Evolutionary conservation across 2,888 invertebrate genomes (phyloP).

Genomic region (Conistra vaccinii): DNA sequence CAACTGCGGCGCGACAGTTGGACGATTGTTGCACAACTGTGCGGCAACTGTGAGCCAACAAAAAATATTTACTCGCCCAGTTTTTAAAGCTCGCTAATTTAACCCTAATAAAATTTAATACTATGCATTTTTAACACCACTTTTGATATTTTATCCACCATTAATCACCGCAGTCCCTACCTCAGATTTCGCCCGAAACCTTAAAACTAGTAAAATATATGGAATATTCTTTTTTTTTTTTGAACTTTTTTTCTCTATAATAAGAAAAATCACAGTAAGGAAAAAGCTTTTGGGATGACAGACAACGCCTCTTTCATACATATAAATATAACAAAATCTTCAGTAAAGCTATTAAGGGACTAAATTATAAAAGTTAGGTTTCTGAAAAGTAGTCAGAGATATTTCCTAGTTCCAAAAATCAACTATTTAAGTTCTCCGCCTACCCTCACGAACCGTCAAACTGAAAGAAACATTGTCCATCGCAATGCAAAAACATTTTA

Average conservation of each 20-base stretch:
- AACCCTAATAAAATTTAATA: slow-evolving; percentile 58
- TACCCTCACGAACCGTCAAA: slow-evolving; percentile 2
- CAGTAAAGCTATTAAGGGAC: slow-evolving; percentile 36
- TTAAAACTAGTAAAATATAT: slow-evolving; percentile 64
- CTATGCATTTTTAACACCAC: slow-evolving; percentile 41
- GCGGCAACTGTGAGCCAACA: slow-evolving; percentile 20
- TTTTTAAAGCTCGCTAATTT: slow-evolving; percentile 54
- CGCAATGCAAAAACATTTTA: slow-evolving; percentile 43
- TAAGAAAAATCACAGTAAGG: slow-evolving; percentile 65
- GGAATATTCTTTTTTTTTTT: slow-evolving; percentile 61
- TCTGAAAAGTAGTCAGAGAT: background rate
- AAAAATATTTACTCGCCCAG: slow-evolving; percentile 29
- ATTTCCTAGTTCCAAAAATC: slow-evolving; percentile 2
- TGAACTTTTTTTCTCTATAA: slow-evolving; percentile 39
- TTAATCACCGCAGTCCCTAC: slow-evolving; percentile 39
- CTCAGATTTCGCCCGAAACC: slow-evolving; percentile 40
- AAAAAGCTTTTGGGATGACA: slow-evolving; percentile 56
- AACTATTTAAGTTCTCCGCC: background rate
- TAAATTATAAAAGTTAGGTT: slow-evolving; percentile 14
- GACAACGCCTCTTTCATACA: slow-evolving; percentile 48
- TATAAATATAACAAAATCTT: slow-evolving; percentile 25
- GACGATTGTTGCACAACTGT: slow-evolving; percentile 34
- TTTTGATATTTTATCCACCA: slow-evolving; percentile 22
- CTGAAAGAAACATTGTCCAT: slow-evolving; percentile 52
- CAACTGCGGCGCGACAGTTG: slow-evolving; percentile 49